Evolutionary conservation across 37 sponge, comb jelly and placozoan species (phyloP).

Genomic region (Halisarca cf. caerulea): DNA sequence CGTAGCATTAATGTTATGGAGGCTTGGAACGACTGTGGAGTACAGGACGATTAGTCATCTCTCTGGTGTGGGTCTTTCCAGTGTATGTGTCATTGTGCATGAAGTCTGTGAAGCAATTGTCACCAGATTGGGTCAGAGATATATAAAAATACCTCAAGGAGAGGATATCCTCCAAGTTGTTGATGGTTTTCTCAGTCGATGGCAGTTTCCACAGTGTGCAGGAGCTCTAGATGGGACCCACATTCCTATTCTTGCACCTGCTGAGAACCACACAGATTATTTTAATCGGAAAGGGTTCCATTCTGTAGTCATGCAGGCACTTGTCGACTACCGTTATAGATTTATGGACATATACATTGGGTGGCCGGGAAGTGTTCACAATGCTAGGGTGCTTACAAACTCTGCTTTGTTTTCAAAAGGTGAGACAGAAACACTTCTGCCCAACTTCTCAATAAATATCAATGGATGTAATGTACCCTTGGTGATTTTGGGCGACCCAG

Average conservation of each 20-base stretch:
- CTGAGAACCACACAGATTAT: neutral
- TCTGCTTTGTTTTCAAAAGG: constrained; percentile 27
- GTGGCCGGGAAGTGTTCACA: constrained; percentile 19
- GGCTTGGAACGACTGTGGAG: neutral
- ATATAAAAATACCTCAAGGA: neutral
- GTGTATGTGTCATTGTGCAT: neutral
- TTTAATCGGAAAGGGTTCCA: neutral
- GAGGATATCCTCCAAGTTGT: neutral
- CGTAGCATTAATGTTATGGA: neutral
- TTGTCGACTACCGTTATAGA: neutral
- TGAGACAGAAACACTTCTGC: constrained; percentile 18
- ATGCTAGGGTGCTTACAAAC: constrained; percentile 38
- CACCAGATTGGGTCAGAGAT: neutral
- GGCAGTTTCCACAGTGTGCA: neutral
- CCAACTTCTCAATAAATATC: neutral
- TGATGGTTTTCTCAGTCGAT: neutral
- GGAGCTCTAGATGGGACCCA: neutral
- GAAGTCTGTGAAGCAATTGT: neutral
- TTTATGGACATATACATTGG: neutral
- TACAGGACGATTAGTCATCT: neutral
- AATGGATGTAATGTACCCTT: constrained; percentile 25
- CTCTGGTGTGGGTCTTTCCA: neutral
- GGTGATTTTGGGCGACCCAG: no score
- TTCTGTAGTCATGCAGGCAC: neutral
- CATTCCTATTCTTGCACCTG: neutral